Conservation (phyloP, 2,888 invertebrate species). For the Saturnia pavonia region DNA sequence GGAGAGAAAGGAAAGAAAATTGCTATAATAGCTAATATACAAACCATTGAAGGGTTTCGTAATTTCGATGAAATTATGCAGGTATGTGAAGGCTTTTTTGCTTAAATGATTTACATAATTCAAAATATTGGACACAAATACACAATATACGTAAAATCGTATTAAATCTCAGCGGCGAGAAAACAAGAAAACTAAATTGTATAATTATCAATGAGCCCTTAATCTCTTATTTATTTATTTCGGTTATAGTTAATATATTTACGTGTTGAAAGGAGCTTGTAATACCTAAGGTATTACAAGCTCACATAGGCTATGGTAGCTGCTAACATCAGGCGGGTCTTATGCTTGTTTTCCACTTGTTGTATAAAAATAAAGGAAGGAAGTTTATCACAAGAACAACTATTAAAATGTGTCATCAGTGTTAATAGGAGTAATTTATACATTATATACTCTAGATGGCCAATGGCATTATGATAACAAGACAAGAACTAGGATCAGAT, state of each 20-base stretch:
- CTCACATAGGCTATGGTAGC: too few relatives aligned
- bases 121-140: neutral
- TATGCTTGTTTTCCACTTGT: too few relatives aligned
- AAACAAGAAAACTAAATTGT: too few relatives aligned
- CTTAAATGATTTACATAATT: neutral
- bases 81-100: conserved; percentile 35
- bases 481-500: conserved; percentile 78
- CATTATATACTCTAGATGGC: conserved; percentile 52
- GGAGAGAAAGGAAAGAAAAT: conserved; percentile 71
- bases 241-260: too few relatives aligned
- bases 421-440: neutral
- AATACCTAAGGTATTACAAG: too few relatives aligned
- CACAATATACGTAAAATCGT: neutral
- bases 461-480: conserved; percentile 86
- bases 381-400: neutral
- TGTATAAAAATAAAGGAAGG: too few relatives aligned
- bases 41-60: conserved; percentile 60
- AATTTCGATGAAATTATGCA: conserved; percentile 62
- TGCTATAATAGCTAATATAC: conserved; percentile 65
- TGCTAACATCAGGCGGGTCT: too few relatives aligned
- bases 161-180: too few relatives aligned
- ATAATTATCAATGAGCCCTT: neutral
- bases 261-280: too few relatives aligned
- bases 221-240: neutral
- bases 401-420: neutral